Base-by-base conservation (phyloP, 2,888 invertebrate genomes). In the Acronicta leporina region DNA sequence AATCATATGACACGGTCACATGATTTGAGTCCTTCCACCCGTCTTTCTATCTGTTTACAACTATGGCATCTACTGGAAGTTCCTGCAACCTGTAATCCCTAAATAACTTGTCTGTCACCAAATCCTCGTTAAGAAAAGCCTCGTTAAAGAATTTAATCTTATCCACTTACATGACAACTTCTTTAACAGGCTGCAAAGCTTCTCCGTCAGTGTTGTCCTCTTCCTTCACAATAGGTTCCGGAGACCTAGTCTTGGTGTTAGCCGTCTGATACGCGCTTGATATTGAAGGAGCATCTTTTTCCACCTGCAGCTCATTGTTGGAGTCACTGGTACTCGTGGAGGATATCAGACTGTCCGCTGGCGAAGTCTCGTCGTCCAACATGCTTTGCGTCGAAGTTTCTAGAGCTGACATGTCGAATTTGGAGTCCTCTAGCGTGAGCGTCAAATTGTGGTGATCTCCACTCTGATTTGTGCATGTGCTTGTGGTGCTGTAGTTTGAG, bases 361-460 rank as follows among this genome's bases (percentile, higher is more conserved):
- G 98, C 0, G 97, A 97, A 0, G 97, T 97, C 84, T 98, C 97
- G 79, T 98, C 97, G 69, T 97, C 97, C 33, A 98, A 92, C 35
- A 97, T 88, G 60, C 96, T 96, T 42, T 96, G 96, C 0, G 96
- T 96, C 43, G 96, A 96, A 15, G 96, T 95, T 66, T 96, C 96
- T 48, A 95, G 93, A 48, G 97, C 96, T 3, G 96, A 96, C 82
- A 97, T 95, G 60, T 97, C 97, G 76, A 97, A 97, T 78, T 97
- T 97, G 2, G 96, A 95, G 83, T 97, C 97, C 79, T 97, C 97
- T 40, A 97, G 95, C 0, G 96, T 96, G 5, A 97, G 92, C 1
- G 96, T 93, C 2, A 96, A 92, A 57, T 92, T 95, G 81, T 95
- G 94, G 68, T 92, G 94, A 30, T 92, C 92, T 1, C 83, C 87